Evolutionary conservation across 2,888 invertebrate genomes (phyloP).

Genomic region (Tetramorium bicarinatum): DNA sequence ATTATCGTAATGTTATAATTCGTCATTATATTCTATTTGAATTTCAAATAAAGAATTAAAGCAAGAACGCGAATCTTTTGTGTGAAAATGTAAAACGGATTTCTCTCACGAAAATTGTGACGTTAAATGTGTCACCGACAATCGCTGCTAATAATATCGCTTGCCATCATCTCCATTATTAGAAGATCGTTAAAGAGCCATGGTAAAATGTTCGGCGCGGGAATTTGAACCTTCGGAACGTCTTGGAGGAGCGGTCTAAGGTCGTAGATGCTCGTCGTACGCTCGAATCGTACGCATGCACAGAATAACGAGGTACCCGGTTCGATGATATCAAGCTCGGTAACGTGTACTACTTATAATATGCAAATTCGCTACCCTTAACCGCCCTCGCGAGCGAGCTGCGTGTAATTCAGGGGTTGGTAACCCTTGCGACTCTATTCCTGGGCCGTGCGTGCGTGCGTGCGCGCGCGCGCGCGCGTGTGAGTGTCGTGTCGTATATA

Average conservation of each 20-base stretch:
- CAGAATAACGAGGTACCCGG: constrained; percentile 83
- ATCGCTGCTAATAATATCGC: constrained; percentile 8
- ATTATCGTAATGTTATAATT: neutral
- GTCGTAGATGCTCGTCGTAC: constrained; percentile 75
- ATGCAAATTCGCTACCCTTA: constrained; percentile 84
- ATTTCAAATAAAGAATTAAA: neutral
- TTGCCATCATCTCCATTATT: neutral
- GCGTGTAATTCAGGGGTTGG: constrained; percentile 81
- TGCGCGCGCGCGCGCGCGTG: constrained; percentile 72
- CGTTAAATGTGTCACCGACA: neutral
- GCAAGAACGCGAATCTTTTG: neutral
- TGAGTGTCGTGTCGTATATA: constrained; percentile 74
- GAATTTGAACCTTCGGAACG: constrained; percentile 56
- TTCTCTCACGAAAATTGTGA: neutral
- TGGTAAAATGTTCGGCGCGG: constrained; percentile 43
- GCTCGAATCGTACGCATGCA: constrained; percentile 82
- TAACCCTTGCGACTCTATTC: constrained; percentile 82
- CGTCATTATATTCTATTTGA: neutral
- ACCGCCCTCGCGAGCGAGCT: constrained; percentile 71
- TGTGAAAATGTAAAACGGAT: neutral
- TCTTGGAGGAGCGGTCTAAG: constrained; percentile 60
- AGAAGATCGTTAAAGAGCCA: neutral
- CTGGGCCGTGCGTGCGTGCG: constrained; percentile 73
- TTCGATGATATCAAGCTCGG: constrained; percentile 83
- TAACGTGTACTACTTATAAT: constrained; percentile 86